These are phyloP conservation scores for Dichetophora obliterata DNA, from an alignment of 2,888 invertebrate genomes.

Conservation along the genomic window DNA sequence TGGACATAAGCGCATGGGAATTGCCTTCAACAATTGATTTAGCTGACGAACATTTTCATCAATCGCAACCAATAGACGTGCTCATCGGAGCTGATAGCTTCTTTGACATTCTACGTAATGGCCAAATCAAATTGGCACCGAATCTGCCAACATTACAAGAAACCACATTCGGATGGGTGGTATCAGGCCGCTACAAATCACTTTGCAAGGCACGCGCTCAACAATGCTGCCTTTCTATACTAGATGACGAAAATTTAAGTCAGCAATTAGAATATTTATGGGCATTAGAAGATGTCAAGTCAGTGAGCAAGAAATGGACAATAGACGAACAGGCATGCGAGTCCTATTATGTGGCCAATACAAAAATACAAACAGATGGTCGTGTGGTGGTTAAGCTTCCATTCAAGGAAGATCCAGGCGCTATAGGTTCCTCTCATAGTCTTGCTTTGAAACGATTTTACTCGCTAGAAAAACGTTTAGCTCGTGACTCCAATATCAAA, in stretches of 20 bases:
- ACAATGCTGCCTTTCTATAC: neutral
- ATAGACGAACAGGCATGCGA: neutral
- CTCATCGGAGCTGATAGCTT: too few species aligned
- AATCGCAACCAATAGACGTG: conserved; percentile 27
- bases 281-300: too few species aligned
- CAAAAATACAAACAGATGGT: too few species aligned
- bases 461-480: too few species aligned
- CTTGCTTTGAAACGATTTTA: too few species aligned
- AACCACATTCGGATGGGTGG: conserved; percentile 23
- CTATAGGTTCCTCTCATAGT: too few species aligned
- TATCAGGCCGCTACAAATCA: conserved; percentile 6
- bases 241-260: neutral
- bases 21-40: conserved; percentile 28
- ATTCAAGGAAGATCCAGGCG: too few species aligned
- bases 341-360: too few species aligned
- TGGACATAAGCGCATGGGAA: neutral
- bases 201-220: neutral
- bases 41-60: conserved; percentile 29
- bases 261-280: neutral
- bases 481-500: too few species aligned
- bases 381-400: too few species aligned
- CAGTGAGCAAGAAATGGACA: neutral
- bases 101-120: conserved; percentile 15
- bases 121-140: conserved; percentile 4
- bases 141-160: conserved; percentile 30